Percentiles rank a stretch among this genome's conserved stretches.
Evolutionary conservation across 2,797 vertebrate genomes (phyloP).

Genomic region (Heterohyrax brucei): DNA sequence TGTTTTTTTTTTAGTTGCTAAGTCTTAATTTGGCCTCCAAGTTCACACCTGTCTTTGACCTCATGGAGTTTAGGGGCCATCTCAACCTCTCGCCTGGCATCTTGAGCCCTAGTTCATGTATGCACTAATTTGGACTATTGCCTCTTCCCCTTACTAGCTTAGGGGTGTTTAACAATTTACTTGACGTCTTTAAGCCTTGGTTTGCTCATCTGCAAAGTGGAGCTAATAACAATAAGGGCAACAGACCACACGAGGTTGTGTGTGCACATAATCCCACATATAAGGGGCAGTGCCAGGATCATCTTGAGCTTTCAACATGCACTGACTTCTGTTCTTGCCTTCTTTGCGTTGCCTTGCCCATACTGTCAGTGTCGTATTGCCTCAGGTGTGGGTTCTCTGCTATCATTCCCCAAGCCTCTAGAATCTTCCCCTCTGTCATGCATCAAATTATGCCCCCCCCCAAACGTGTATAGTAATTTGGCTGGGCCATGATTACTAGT

Average conservation of each 20-base stretch:
- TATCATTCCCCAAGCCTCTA: background rate
- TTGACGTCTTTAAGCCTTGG: background rate
- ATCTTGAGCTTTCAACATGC: background rate
- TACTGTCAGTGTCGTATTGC: background rate
- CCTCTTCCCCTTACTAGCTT: background rate
- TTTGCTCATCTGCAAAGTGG: constrained; percentile 38
- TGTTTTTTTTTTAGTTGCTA: constrained; percentile 2
- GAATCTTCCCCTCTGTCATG: background rate
- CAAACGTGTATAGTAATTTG: too few species aligned
- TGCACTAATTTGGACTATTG: background rate
- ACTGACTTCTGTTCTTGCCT: background rate
- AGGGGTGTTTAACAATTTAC: background rate
- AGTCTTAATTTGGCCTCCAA: background rate
- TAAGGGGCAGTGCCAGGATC: background rate
- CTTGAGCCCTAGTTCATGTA: background rate
- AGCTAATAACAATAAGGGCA: background rate
- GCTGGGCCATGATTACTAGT: too few species aligned
- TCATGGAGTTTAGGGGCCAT: background rate
- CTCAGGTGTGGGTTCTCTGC: background rate
- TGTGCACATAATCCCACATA: too few species aligned
- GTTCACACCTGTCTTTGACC: constrained; percentile 9
- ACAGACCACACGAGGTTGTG: background rate
- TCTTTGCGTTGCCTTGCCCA: background rate
- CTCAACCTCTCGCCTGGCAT: background rate
- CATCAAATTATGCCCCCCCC: too few species aligned